Base-by-base conservation (phyloP, 2,888 invertebrate species). In the Heteromurus nitidus region DNA sequence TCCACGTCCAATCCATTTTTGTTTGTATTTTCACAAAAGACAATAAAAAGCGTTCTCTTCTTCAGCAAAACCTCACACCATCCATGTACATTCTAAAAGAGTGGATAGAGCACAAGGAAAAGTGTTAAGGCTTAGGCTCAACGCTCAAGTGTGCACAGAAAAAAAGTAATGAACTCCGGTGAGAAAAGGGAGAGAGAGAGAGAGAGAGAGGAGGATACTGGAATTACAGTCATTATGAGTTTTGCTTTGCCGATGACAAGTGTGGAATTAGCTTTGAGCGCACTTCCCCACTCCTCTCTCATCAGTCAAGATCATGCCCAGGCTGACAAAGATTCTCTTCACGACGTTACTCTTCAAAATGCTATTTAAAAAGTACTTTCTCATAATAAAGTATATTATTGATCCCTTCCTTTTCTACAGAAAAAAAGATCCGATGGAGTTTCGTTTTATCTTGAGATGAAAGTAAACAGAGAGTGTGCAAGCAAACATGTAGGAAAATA, bases 391-490 rank as follows among this genome's bases (percentile, higher is more conserved):
- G n/a, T n/a, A n/a, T n/a, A n/a, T n/a, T 36, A 36, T 36, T 36
- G n/a, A 22, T 69, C 31, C 24, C 7, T 69, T 69, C 53, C 20
- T 60, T 30, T 28, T 16, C 30, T 5, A n/a, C n/a, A n/a, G n/a
- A n/a, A n/a, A n/a, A n/a, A n/a, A n/a, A 58, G 13, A 62, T n/a
- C 50, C 28, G 26, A 68, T 50, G 73, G 47, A 22, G 36, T 69
- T 62, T n/a, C n/a, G 47, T 77, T 77, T 36, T 70, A 79, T 47
- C 62, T 79, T 55, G 65, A 79, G 77, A 70, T 79, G 70, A 79
- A 79, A 55, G 77, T 64, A 79, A 79, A 76, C 68, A 76, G 20
- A 5, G 31, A 58, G 28, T 26, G 30, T 20, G 31, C 13, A 24
- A n/a, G n/a, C n/a, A n/a, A n/a, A n/a, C n/a, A n/a, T n/a, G n/a